Percentiles rank a stretch among this genome's conserved stretches.
phyloP scores from a whole-genome alignment of 2,888 invertebrate species.

The Hirtodrosophila alboralis region DNA sequence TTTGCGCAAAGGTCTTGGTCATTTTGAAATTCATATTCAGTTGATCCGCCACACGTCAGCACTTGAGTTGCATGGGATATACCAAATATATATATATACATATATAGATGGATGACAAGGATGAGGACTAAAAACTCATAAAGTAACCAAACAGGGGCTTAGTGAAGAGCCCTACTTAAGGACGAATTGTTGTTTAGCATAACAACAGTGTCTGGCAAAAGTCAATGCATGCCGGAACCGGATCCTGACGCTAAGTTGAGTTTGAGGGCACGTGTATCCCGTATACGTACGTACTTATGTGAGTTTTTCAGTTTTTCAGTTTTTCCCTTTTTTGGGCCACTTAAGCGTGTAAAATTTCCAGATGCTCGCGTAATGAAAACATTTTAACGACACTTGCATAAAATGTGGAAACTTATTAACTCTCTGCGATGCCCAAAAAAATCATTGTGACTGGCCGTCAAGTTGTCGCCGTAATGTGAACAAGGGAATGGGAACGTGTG shows the following conservation, averaged over 20 bases:
- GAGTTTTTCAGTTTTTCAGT: conserved; percentile 20
- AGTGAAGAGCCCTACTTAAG: conserved; percentile 65
- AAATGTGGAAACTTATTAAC: conserved; percentile 80
- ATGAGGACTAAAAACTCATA: conserved; percentile 22
- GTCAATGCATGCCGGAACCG: conserved; percentile 66
- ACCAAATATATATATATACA: too few species aligned
- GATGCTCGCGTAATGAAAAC: conserved; percentile 51
- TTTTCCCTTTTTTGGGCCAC: conserved; percentile 48
- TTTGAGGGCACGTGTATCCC: conserved; percentile 65
- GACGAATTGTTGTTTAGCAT: conserved; percentile 41
- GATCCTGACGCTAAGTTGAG: conserved; percentile 30
- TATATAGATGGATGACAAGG: conserved; percentile 5
- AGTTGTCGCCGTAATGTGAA: conserved; percentile 44
- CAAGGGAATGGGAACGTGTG: conserved; percentile 67
- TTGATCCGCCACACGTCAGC: conserved; percentile 27
- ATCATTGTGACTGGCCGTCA: conserved; percentile 41
- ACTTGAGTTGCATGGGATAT: conserved; percentile 21
- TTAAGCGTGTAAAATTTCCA: conserved; percentile 71
- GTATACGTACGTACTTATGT: too few species aligned
- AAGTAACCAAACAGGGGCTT: conserved; percentile 66
- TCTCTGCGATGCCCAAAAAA: conserved; percentile 59
- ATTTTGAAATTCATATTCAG: conserved; percentile 6
- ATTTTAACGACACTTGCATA: conserved; percentile 75
- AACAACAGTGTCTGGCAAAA: conserved; percentile 61
- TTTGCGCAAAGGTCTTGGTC: conserved; percentile 5